Evolutionary conservation across 2,888 invertebrate genomes (phyloP), one percentile per base, ranked within the genome.

Genomic region (Drosophila limbata): DNA sequence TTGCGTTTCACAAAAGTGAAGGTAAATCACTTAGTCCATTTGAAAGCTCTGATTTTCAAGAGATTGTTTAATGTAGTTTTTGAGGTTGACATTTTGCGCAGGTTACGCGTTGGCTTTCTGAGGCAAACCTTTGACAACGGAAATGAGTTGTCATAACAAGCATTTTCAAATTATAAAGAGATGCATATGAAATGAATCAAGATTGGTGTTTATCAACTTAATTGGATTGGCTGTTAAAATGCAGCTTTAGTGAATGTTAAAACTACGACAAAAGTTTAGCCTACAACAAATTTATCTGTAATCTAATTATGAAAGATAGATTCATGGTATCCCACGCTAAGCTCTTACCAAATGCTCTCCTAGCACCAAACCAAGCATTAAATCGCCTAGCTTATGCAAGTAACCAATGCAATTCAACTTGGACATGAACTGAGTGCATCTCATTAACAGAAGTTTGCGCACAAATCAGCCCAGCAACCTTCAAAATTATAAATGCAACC

Each of bases 131-230:
- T 50, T 66, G 40, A 52, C 68, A 73, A 71, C 83, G 83, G 75
- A 88, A 88, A 83, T 82, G 37, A 69, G 72, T 77, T 79, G 70
- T 82, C 88, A 88, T 77, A 85, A 82, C 57, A 67, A 39, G 35
- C 28, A 59, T 48, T 57, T n/a, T 50, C 51, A 50, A 64, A 48
- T 68, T 39, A 69, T 53, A 44, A 62, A 40, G 19, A 45, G 69
- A 63, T 72, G 69, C 69, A 77, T 67, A 64, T 57, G 51, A 25
- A 72, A 79, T 72, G 40, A 53, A 48, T 6, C 13, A 0, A 65
- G 64, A 52, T 65, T 51, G 8, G 28, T 3, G 13, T n/a, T 25
- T 59, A 66, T 51, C 25, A 50, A 47, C 35, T 56, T 73, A 72
- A 79, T 74, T 79, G 65, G 63, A 37, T 50, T 40, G 17, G 10